Conservation (phyloP, 2,113 vertebrate species). For the Helogale parvula region DNA sequence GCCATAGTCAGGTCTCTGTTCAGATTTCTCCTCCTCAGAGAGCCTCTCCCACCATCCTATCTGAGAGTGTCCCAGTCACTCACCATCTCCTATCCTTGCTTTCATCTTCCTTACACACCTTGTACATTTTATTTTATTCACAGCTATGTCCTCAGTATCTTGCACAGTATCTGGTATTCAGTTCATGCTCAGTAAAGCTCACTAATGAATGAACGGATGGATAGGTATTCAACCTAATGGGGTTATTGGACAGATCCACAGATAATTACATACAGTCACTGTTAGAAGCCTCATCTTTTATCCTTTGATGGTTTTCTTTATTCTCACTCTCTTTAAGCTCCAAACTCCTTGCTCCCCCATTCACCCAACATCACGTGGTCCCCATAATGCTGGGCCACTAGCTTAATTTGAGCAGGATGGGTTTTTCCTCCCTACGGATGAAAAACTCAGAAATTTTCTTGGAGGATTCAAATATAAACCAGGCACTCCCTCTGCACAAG, state of each 20-base stretch:
- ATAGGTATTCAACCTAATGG: background rate
- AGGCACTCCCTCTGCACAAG: background rate
- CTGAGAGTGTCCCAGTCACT: background rate
- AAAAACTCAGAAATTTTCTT: background rate
- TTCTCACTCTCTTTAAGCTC: background rate
- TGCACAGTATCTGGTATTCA: background rate
- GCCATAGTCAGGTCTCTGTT: background rate
- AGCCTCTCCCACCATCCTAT: background rate
- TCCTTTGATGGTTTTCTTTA: background rate
- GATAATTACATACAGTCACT: background rate
- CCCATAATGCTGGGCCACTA: background rate
- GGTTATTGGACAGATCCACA: background rate
- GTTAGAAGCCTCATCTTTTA: background rate
- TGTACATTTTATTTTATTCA: background rate
- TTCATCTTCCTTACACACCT: background rate
- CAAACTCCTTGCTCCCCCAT: background rate
- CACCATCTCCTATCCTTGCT: background rate
- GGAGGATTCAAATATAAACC: background rate
- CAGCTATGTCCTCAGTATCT: background rate
- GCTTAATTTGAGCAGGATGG: background rate
- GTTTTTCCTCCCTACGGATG: background rate
- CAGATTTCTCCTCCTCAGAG: background rate
- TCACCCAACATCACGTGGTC: background rate
- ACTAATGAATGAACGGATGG: background rate
- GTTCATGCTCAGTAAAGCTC: background rate